Conservation (phyloP, 1,140 invertebrate genomes). For the Pogonus chalceus region DNA sequence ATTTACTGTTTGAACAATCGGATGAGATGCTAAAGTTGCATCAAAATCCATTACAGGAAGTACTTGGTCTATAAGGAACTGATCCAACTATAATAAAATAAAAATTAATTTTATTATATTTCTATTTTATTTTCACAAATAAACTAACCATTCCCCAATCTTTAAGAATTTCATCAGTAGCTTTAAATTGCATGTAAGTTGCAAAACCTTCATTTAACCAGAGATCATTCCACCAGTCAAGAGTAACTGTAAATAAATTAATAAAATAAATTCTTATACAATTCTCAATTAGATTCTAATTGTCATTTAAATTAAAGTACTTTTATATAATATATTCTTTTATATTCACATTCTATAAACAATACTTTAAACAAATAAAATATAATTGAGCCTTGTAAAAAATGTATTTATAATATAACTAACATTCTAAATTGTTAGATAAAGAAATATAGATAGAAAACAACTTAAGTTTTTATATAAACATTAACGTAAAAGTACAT, state of each 20-base stretch:
- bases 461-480: too few species aligned
- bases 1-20: conserved; percentile 71
- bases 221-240: conserved; percentile 88
- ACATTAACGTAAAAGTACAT: too few species aligned
- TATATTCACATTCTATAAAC: too few species aligned
- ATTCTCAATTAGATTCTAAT: too few species aligned
- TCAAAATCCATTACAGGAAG: conserved; percentile 68
- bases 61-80: conserved; percentile 63
- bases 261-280: neutral
- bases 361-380: too few species aligned
- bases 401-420: too few species aligned
- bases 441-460: too few species aligned
- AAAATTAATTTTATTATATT: neutral
- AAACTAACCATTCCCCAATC: conserved; percentile 72
- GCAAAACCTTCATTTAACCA: conserved; percentile 93
- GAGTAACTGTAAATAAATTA: conserved; percentile 55
- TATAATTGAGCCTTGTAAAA: too few species aligned
- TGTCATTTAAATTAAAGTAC: too few species aligned
- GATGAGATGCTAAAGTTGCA: conserved; percentile 73
- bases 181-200: conserved; percentile 74
- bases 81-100: conserved; percentile 44
- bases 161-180: conserved; percentile 56
- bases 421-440: too few species aligned
- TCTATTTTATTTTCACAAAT: neutral
- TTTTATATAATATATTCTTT: too few species aligned